These are phyloP conservation scores for Albula goreensis DNA, from an alignment of 2,113 vertebrate genomes.

Conservation along the genomic window DNA sequence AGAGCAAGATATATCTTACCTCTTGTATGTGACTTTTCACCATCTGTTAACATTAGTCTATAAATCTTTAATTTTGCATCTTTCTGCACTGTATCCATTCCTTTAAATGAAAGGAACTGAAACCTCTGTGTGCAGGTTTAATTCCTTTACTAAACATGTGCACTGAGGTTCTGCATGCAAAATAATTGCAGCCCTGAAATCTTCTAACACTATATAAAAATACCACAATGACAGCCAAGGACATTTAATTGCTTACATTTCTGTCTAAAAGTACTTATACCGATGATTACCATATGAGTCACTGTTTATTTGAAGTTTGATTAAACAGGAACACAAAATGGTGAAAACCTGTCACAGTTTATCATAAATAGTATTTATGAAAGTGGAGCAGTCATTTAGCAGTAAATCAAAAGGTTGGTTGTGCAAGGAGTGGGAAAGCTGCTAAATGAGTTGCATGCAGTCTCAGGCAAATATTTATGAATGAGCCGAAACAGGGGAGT, in stretches of 20 bases:
- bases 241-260: background rate
- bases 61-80: too few species aligned
- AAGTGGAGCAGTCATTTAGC: constrained; percentile 36
- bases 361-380: constrained; percentile 36
- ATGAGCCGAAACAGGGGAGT: constrained; percentile 61
- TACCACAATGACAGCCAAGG: background rate
- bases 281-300: background rate
- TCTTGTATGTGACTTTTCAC: too few species aligned
- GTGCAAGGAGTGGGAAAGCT: constrained; percentile 60
- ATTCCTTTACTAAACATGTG: too few species aligned
- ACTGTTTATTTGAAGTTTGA: background rate
- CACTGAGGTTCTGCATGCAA: too few species aligned
- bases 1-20: too few species aligned
- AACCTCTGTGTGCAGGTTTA: too few species aligned
- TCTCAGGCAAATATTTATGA: constrained; percentile 73
- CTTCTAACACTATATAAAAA: too few species aligned
- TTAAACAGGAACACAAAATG: background rate
- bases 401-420: constrained; percentile 59
- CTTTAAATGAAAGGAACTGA: too few species aligned
- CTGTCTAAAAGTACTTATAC: background rate
- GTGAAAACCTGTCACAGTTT: background rate
- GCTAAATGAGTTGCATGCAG: constrained; percentile 44
- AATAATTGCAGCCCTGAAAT: too few species aligned
- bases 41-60: too few species aligned
- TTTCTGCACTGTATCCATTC: too few species aligned